Conservation (phyloP, 2,888 invertebrate genomes). For the Suillia variegata region DNA sequence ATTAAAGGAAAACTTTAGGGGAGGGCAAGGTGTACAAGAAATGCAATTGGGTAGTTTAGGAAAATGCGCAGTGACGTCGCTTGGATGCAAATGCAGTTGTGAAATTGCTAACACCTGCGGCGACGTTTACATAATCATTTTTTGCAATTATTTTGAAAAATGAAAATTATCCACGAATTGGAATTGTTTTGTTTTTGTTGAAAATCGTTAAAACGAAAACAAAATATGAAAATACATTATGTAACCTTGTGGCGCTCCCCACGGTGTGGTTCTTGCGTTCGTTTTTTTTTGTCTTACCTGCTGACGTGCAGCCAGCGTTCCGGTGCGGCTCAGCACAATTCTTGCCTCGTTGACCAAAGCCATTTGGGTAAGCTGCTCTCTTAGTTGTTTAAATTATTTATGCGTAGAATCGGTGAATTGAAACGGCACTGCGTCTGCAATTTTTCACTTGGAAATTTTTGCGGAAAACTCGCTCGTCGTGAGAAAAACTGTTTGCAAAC, state of each 20-base stretch:
- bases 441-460: slow-evolving; percentile 29
- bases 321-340: slow-evolving; percentile 49
- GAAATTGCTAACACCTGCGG: slow-evolving; percentile 7
- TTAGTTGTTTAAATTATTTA: slow-evolving; percentile 8
- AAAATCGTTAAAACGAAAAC: background rate
- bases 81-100: slow-evolving; percentile 22
- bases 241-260: slow-evolving; percentile 1
- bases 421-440: slow-evolving; percentile 60
- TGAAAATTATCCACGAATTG: slow-evolving; percentile 4
- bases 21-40: slow-evolving; percentile 9
- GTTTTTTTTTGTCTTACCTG: slow-evolving; percentile 55
- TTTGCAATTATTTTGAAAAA: background rate
- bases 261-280: too few species aligned
- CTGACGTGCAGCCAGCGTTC: slow-evolving; percentile 50
- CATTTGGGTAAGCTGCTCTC: too few species aligned
- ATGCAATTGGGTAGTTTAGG: slow-evolving; percentile 28
- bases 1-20: background rate
- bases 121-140: slow-evolving; percentile 10
- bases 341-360: slow-evolving; percentile 57
- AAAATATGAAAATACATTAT: slow-evolving; percentile 38
- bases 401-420: too few species aligned
- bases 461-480: slow-evolving; percentile 1
- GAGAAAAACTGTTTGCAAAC: too few species aligned
- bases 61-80: slow-evolving; percentile 13
- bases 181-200: too few species aligned